These are phyloP conservation scores for Morone chrysops DNA, from an alignment of 2,113 vertebrate species.

Conservation along the genomic window DNA sequence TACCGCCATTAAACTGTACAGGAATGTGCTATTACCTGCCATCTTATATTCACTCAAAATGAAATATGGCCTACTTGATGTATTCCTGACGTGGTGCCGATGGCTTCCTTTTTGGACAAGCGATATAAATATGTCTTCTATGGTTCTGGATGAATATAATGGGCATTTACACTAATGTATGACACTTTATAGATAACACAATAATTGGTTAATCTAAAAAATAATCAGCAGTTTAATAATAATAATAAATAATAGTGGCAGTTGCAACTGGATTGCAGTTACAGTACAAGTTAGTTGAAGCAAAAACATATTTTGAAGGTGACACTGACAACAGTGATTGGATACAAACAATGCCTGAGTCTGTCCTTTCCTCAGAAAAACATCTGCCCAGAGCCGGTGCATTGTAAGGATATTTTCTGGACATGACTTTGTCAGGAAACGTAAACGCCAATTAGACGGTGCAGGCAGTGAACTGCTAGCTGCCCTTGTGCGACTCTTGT, in stretches of 20 bases:
- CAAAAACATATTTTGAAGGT: constrained; percentile 29
- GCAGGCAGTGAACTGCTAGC: constrained; percentile 61
- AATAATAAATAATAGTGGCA: background rate
- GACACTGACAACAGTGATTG: constrained; percentile 45
- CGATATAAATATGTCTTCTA: background rate
- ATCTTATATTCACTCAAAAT: constrained; percentile 20
- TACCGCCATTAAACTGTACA: constrained; percentile 33
- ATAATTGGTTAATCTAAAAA: background rate
- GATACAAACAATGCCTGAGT: constrained; percentile 26
- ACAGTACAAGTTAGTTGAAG: constrained; percentile 6
- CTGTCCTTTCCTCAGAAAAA: constrained; percentile 33
- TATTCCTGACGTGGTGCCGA: background rate
- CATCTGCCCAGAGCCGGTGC: constrained; percentile 32
- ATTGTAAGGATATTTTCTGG: constrained; percentile 49
- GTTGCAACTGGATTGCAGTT: constrained; percentile 1
- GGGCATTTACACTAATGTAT: background rate
- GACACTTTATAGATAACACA: background rate
- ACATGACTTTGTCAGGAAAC: constrained; percentile 73
- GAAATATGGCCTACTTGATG: constrained; percentile 18
- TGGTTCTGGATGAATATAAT: background rate
- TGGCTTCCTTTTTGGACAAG: background rate
- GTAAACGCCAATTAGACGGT: constrained; percentile 80
- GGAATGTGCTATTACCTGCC: constrained; percentile 5
- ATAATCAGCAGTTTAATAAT: background rate
- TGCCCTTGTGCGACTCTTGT: constrained; percentile 75